Evolutionary conservation across 2,797 vertebrate species (phyloP), one percentile per base, ranked within the genome.

Genomic region (Thalassophryne amazonica): DNA sequence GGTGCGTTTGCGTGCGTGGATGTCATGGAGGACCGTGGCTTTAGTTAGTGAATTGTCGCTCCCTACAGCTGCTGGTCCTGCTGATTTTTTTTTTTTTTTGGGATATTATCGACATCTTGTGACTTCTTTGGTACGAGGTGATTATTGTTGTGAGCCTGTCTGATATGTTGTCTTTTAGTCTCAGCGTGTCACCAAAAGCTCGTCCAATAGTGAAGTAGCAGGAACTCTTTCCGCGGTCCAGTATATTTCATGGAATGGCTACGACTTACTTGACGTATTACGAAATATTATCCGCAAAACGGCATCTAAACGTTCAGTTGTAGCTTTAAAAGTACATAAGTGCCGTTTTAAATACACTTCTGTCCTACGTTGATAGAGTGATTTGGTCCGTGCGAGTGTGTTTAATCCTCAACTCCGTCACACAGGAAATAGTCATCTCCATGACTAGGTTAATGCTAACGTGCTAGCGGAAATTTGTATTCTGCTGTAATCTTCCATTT

Each of bases 1-100:
- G 11, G 4, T 65, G 62, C 79, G 74, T 72, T 78, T 42, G 18
- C 74, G 56, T 79, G 81, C 76, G 85, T 69, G 70, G 25, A 40
- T 12, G 49, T 81, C 84, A 80, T 84, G 80, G 84, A 81, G 71
- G 73, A 64, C 39, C 45, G 48, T 43, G 34, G 43, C 33, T 24
- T 70, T 37, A 59, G 69, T 54, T 71, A 78, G 51, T 59, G 40
- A 50, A 47, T 66, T 42, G 25, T 25, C 9, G 24, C 6, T 54
- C 12, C 41, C 12, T 24, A 1, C 2, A 10, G 1, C 39, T 6
- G 13, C 7, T 7, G 4, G 32, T 47, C 42, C 1, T 17, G 4
- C 35, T 42, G 10, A 30, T n/a, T n/a, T n/a, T n/a, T n/a, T n/a
- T n/a, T n/a, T n/a, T n/a, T n/a, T 35, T 42, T n/a, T 13, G 19